A percentile compares a stretch with the other conserved stretches of the same genome.
These are phyloP conservation scores for Thelaira solivaga DNA, from an alignment of 2,888 invertebrate genomes.

Conservation along the genomic window DNA sequence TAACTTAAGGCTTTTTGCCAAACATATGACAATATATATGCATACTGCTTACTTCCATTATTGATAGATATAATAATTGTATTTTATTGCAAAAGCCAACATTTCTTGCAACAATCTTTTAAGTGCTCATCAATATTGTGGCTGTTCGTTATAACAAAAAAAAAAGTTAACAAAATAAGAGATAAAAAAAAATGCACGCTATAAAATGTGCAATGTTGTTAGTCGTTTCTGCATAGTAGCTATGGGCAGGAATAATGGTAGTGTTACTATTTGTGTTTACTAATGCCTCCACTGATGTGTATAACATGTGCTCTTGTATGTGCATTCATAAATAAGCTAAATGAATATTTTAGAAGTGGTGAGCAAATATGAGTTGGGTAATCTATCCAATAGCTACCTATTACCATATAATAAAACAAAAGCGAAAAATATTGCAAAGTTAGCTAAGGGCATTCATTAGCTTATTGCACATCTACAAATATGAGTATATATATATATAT, in stretches of 20 bases:
- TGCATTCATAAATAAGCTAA: not conserved
- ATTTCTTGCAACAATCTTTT: slow-evolving; percentile 27
- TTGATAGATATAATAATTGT: too few relatives aligned
- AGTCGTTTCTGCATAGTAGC: not conserved
- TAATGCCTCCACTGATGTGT: not conserved
- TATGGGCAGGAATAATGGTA: not conserved
- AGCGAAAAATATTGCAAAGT: not conserved
- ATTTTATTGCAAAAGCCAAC: not conserved
- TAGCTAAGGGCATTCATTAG: not conserved
- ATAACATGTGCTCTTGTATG: not conserved
- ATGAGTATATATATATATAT: too few relatives aligned
- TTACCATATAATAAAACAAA: not conserved
- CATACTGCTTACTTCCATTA: too few relatives aligned
- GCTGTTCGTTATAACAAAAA: not conserved
- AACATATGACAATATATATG: not conserved
- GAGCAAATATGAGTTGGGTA: slow-evolving; percentile 11
- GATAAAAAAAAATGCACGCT: not conserved
- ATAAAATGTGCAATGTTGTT: slow-evolving; percentile 17
- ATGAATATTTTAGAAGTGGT: not conserved
- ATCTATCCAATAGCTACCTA: not conserved
- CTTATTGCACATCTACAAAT: not conserved
- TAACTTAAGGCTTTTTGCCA: too few relatives aligned
- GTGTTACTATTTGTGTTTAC: not conserved
- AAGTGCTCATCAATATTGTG: slow-evolving; percentile 8
- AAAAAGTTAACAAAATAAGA: too few relatives aligned